Conservation (phyloP, 2,888 invertebrate genomes). For the Nephrotoma appendiculata region DNA sequence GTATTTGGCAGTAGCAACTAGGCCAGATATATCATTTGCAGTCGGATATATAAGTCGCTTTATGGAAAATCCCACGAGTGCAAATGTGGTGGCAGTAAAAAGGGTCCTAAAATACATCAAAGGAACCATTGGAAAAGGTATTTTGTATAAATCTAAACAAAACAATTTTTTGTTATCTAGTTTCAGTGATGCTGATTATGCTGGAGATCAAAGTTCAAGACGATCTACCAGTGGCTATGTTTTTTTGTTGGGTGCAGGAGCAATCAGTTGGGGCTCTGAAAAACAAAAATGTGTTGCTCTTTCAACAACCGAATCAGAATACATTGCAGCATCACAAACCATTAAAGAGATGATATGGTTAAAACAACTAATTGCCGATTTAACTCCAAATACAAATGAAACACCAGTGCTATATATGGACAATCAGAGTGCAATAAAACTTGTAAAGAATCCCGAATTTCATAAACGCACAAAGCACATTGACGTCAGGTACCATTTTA, state of each 20-base stretch:
- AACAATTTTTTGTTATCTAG: slow-evolving; percentile 7
- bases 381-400: background rate
- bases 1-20: slow-evolving; percentile 6
- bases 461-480: slow-evolving; percentile 12
- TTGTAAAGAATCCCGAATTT: slow-evolving; percentile 11
- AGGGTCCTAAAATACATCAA: slow-evolving; percentile 11
- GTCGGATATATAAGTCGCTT: background rate
- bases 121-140: background rate
- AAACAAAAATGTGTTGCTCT: background rate
- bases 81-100: slow-evolving; percentile 12
- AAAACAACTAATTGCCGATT: slow-evolving; percentile 7
- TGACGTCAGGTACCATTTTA: slow-evolving; percentile 11
- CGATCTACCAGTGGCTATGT: slow-evolving; percentile 15
- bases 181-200: slow-evolving; percentile 15
- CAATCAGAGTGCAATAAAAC: slow-evolving; percentile 15
- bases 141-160: background rate
- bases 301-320: background rate
- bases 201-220: slow-evolving; percentile 12
- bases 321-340: background rate
- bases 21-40: slow-evolving; percentile 6
- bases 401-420: slow-evolving; percentile 14
- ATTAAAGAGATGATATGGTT: slow-evolving; percentile 16
- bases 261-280: slow-evolving; percentile 14
- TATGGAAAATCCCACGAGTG: slow-evolving; percentile 8
- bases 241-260: slow-evolving; percentile 14